Percentiles rank a stretch among this genome's conserved stretches.
These are phyloP conservation scores for Petroica traversi DNA, from an alignment of 2,113 vertebrate genomes.

Conservation along the genomic window DNA sequence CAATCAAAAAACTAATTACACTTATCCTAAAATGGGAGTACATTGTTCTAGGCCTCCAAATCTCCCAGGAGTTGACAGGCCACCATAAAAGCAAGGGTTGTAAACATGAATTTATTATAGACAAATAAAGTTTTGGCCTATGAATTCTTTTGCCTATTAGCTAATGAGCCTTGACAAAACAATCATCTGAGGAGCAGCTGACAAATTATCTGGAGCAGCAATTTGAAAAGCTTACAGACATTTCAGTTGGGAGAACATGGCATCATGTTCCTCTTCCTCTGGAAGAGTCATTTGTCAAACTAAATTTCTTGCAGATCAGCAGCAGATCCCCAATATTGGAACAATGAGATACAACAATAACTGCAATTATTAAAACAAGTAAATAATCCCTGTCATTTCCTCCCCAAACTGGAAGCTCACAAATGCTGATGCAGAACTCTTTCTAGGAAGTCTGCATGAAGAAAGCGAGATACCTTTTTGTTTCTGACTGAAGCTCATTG, in stretches of 20 bases:
- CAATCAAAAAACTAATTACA: background rate
- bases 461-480: background rate
- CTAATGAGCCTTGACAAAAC: constrained; percentile 51
- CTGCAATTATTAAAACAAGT: background rate
- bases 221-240: background rate
- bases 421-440: background rate
- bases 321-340: background rate
- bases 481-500: background rate
- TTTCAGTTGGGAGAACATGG: background rate
- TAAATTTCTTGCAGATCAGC: background rate
- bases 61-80: background rate
- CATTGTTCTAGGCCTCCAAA: background rate
- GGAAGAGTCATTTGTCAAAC: background rate
- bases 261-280: background rate
- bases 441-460: background rate
- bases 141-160: constrained; percentile 23
- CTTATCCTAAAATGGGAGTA: background rate
- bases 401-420: background rate
- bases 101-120: constrained; percentile 9
- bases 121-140: constrained; percentile 18
- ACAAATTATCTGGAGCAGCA: constrained; percentile 32
- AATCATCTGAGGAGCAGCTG: constrained; percentile 1
- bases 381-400: background rate
- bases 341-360: background rate
- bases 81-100: background rate